These are phyloP conservation scores for Penaeus monodon DNA, from an alignment of 2,888 invertebrate species.

Conservation along the genomic window DNA sequence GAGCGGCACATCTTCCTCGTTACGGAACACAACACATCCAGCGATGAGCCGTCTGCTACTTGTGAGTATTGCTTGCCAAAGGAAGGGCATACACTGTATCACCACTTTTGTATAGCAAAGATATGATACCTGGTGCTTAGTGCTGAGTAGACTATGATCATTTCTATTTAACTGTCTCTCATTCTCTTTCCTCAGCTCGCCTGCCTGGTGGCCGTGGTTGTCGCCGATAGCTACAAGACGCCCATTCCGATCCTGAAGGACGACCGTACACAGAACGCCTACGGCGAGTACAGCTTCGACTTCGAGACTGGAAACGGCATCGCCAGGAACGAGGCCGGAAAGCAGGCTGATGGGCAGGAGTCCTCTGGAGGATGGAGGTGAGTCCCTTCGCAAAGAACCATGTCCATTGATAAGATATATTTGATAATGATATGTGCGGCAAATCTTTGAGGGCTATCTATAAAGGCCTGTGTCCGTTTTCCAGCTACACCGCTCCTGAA, in stretches of 20 bases:
- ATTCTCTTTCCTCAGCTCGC: background rate
- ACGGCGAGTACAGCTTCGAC: slow-evolving; percentile 4
- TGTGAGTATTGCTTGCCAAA: too few species aligned
- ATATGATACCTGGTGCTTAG: too few species aligned
- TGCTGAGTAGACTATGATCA: too few species aligned
- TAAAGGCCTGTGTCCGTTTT: background rate
- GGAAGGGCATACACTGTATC: background rate
- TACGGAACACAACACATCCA: too few species aligned
- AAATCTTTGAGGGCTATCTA: background rate
- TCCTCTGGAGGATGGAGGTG: slow-evolving; percentile 3
- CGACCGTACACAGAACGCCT: background rate
- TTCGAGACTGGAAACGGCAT: slow-evolving; percentile 17
- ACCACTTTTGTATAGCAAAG: too few species aligned
- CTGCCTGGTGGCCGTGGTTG: slow-evolving; percentile 11
- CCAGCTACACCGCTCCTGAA: slow-evolving; percentile 14
- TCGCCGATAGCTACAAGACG: background rate
- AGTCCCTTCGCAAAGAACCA: background rate
- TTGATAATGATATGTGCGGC: too few species aligned
- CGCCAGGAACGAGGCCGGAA: slow-evolving; percentile 9
- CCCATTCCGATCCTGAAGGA: slow-evolving; percentile 7
- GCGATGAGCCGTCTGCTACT: too few species aligned
- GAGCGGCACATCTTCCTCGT: too few species aligned
- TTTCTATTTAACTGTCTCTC: too few species aligned
- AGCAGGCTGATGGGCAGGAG: slow-evolving; percentile 2
- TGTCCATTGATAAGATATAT: too few species aligned